Evolutionary conservation across 2,888 invertebrate genomes (phyloP).

Genomic region (Ophion costatus): DNA sequence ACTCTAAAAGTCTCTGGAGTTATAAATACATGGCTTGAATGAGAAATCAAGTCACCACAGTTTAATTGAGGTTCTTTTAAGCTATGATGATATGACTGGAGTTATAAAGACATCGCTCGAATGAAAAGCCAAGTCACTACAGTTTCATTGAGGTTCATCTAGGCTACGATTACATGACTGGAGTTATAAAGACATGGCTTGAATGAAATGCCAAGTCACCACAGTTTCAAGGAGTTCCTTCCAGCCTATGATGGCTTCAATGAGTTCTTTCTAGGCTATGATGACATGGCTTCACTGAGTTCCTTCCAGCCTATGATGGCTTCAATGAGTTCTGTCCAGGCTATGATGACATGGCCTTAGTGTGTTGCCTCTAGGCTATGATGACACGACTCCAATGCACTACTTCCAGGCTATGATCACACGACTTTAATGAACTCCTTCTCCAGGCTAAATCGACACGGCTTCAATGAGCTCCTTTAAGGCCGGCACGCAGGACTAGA

Average conservation of each 20-base stretch:
- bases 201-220: no score
- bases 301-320: background rate
- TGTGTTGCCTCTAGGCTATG: background rate
- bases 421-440: background rate
- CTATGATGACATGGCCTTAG: background rate
- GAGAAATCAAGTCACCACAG: background rate
- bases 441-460: background rate
- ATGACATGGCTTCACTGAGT: background rate
- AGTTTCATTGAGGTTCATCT: no score
- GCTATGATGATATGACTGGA: background rate
- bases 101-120: no score
- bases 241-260: background rate
- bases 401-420: background rate
- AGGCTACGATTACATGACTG: background rate
- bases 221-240: no score
- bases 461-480: background rate
- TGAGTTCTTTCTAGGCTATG: background rate
- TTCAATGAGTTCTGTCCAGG: background rate
- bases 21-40: background rate
- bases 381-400: background rate
- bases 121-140: no score
- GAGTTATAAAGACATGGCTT: no score
- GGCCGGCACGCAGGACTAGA: background rate
- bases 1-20: background rate
- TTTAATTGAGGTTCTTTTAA: no score